A percentile compares a stretch with the other conserved stretches of the same genome.
These are phyloP conservation scores for Myotis vivesi DNA, from an alignment of 2,797 vertebrate genomes.

Conservation along the genomic window DNA sequence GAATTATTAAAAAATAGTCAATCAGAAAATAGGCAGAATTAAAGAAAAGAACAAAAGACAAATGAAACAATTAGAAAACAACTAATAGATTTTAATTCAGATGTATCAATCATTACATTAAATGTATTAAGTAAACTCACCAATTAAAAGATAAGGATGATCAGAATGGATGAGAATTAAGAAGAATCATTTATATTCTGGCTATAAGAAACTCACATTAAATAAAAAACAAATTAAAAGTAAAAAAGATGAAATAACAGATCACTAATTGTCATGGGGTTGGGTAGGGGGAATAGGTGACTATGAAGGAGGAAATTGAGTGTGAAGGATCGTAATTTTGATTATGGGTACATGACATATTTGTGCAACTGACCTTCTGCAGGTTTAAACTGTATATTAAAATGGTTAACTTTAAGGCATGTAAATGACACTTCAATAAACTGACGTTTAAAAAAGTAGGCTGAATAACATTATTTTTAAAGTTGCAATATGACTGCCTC, in stretches of 20 bases:
- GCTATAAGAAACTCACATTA: neutral
- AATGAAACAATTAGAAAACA: neutral
- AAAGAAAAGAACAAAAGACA: conserved; percentile 10
- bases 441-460: neutral
- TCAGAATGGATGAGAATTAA: neutral
- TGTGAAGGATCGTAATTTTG: neutral
- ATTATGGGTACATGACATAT: neutral
- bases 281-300: neutral
- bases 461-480: neutral
- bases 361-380: neutral
- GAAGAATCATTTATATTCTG: neutral
- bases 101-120: neutral
- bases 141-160: neutral
- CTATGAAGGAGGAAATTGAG: neutral
- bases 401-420: conserved; percentile 10
- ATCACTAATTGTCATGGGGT: neutral
- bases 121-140: neutral
- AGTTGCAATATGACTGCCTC: neutral
- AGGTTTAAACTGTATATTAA: neutral
- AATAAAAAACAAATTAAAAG: conserved; percentile 5
- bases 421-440: neutral
- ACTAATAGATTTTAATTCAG: neutral
- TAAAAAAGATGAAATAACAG: neutral
- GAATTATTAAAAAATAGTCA: neutral
- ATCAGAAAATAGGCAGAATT: neutral